Evolutionary conservation across 2,113 vertebrate species (phyloP).

Genomic region (Pedionomus torquatus): DNA sequence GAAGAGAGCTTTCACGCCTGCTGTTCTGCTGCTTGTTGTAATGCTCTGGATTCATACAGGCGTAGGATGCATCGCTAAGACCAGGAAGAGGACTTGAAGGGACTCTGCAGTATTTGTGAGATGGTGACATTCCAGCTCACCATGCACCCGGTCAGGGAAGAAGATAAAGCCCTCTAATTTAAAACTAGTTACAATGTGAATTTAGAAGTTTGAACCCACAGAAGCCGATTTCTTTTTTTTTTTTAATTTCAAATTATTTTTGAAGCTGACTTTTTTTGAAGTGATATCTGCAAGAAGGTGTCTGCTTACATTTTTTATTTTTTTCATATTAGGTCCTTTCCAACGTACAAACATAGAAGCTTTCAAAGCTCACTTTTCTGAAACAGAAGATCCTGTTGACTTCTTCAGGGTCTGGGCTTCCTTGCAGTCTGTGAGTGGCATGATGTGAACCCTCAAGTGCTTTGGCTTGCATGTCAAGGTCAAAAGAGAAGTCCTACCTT

Average conservation of each 20-base stretch:
- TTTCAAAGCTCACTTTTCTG: neutral
- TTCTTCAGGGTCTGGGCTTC: neutral
- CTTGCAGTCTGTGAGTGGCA: neutral
- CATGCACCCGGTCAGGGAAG: neutral
- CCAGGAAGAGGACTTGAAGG: neutral
- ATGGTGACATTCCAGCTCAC: neutral
- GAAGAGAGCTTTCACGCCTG: neutral
- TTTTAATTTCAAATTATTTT: neutral
- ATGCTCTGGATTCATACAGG: neutral
- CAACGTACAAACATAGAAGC: neutral
- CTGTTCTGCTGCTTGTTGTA: neutral
- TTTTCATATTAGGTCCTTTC: neutral
- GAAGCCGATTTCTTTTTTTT: neutral
- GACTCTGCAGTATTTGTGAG: neutral
- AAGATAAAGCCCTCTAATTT: neutral
- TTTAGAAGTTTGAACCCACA: neutral
- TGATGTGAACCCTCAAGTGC: neutral
- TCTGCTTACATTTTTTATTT: neutral
- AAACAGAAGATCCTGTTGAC: neutral
- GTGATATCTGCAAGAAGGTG: neutral
- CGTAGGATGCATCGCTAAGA: neutral
- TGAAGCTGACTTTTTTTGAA: neutral
- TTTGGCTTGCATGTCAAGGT: neutral
- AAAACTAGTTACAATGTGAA: neutral
- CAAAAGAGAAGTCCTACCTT: neutral